A percentile compares a stretch with the other conserved stretches of the same genome.
These are phyloP conservation scores for Oeneis ivallda DNA, from an alignment of 2,888 invertebrate species.

Conservation along the genomic window DNA sequence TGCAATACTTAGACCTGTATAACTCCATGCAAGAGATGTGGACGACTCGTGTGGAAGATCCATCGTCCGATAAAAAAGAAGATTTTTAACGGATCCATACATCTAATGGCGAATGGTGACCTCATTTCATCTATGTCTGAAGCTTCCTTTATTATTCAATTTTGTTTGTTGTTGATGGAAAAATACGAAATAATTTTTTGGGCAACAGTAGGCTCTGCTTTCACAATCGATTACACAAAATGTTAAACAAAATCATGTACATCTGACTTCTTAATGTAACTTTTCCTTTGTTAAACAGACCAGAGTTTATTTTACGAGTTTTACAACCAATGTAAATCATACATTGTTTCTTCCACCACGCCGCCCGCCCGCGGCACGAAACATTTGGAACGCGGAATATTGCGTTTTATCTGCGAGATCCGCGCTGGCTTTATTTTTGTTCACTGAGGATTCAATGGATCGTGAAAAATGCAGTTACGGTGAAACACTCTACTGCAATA, in stretches of 20 bases:
- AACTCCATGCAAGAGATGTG: too few species aligned
- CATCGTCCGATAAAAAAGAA: too few species aligned
- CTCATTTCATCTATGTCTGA: too few species aligned
- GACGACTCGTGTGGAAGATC: too few species aligned
- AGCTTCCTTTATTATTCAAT: too few species aligned
- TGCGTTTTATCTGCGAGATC: conserved; percentile 50
- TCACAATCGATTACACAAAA: not conserved
- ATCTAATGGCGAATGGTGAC: too few species aligned
- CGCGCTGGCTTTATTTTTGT: conserved; percentile 41
- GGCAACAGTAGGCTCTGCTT: not conserved
- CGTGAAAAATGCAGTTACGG: conserved; percentile 64
- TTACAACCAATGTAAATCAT: conserved; percentile 26
- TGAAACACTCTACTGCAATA: conserved; percentile 51
- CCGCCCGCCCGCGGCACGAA: conserved; percentile 32
- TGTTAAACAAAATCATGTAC: not conserved
- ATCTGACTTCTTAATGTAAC: conserved; percentile 1
- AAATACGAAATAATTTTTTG: too few species aligned
- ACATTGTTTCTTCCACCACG: conserved; percentile 21
- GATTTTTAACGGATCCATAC: too few species aligned
- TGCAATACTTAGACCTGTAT: too few species aligned
- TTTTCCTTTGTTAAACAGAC: conserved; percentile 1
- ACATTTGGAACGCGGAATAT: conserved; percentile 55
- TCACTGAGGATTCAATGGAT: conserved; percentile 67
- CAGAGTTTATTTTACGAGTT: not conserved
- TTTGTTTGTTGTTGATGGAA: too few species aligned